These are phyloP conservation scores for Desoria tigrina DNA, from an alignment of 2,888 invertebrate genomes.

Conservation along the genomic window DNA sequence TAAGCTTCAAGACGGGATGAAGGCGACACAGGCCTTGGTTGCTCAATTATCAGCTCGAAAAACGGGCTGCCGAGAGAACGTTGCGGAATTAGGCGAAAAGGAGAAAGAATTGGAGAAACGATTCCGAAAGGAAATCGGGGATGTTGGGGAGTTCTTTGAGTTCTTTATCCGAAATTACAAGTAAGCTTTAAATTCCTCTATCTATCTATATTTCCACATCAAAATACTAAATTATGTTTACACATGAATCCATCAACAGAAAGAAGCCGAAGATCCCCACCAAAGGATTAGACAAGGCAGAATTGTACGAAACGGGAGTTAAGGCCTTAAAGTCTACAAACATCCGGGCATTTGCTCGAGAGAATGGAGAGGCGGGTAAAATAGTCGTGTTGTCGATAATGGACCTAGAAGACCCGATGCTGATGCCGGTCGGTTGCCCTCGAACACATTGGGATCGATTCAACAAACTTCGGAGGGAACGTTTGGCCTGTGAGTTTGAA, in stretches of 20 bases:
- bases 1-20: constrained; percentile 48
- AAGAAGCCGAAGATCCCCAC: constrained; percentile 47
- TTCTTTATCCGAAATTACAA: constrained; percentile 49
- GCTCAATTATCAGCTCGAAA: constrained; percentile 37
- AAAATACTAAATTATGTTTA: no score
- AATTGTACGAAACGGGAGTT: constrained; percentile 38
- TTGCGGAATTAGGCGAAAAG: constrained; percentile 38
- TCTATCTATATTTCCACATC: no score
- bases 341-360: constrained; percentile 41
- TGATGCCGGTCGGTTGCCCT: constrained; percentile 50
- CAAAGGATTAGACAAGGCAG: constrained; percentile 37
- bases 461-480: constrained; percentile 40
- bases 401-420: constrained; percentile 49
- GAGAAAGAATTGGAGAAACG: constrained; percentile 42
- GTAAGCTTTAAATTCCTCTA: constrained; percentile 24
- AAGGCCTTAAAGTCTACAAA: constrained; percentile 35
- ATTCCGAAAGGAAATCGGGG: constrained; percentile 48
- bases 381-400: constrained; percentile 41
- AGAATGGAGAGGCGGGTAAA: constrained; percentile 44
- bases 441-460: constrained; percentile 50
- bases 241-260: no score
- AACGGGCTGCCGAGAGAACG: constrained; percentile 35
- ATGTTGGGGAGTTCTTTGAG: constrained; percentile 49
- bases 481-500: constrained; percentile 48
- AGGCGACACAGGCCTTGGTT: constrained; percentile 40